These are phyloP conservation scores for Dunckerocampus dactyliophorus DNA, from an alignment of 2,113 vertebrate genomes.

Conservation along the genomic window DNA sequence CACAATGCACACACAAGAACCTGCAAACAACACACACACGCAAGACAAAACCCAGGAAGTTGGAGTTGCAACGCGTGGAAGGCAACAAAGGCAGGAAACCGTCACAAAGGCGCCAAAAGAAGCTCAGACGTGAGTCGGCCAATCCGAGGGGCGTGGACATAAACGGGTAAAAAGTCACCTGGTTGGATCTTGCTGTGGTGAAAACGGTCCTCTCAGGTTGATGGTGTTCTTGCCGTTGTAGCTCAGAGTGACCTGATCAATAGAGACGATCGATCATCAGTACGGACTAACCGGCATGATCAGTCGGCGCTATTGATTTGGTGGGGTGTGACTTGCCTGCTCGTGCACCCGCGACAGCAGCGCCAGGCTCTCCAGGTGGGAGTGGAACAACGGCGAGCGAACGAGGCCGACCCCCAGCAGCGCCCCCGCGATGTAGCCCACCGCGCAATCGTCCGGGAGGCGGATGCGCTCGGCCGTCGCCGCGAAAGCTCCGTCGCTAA, in stretches of 20 bases:
- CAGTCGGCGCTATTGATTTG: background rate
- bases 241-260: conserved; percentile 84
- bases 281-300: too few relatives aligned
- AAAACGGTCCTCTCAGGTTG: conserved; percentile 82
- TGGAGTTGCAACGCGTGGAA: conserved; percentile 54
- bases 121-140: background rate
- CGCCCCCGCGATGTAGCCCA: conserved; percentile 88
- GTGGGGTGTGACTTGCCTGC: conserved; percentile 82
- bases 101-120: too few relatives aligned
- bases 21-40: conserved; percentile 50
- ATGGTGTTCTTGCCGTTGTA: conserved; percentile 85
- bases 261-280: background rate
- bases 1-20: conserved; percentile 90
- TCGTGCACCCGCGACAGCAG: conserved; percentile 81
- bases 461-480: conserved; percentile 85
- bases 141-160: too few relatives aligned
- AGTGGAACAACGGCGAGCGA: conserved; percentile 87
- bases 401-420: conserved; percentile 82
- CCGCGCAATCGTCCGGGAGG: conserved; percentile 88
- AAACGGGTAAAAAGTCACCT: conserved; percentile 65
- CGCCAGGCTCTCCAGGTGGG: conserved; percentile 90
- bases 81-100: background rate
- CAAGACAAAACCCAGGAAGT: conserved; percentile 37
- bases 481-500: conserved; percentile 83
- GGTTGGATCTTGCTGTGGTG: conserved; percentile 81